A percentile compares a stretch with the other conserved stretches of the same genome.
Conservation (phyloP, 92 coral and sea anemone species). For the Palythoa grandiflora region DNA sequence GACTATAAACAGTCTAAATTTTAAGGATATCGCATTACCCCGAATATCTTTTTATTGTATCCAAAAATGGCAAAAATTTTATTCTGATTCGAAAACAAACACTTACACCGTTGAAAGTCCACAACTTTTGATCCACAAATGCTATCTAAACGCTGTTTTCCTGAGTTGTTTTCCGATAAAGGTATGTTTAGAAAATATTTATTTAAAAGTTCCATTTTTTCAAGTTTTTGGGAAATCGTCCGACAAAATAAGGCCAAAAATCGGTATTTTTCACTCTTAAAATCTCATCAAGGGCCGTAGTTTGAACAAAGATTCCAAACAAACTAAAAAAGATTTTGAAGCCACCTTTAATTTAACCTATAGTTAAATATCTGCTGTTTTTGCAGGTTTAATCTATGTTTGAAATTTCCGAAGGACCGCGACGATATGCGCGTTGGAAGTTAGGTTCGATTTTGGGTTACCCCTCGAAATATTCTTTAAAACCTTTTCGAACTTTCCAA, state of each 20-base stretch:
- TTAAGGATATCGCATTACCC: too few relatives aligned
- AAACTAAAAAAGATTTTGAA: background rate
- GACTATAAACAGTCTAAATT: too few relatives aligned
- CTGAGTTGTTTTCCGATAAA: background rate
- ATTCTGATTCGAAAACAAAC: too few relatives aligned
- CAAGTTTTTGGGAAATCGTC: background rate
- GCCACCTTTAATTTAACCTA: background rate
- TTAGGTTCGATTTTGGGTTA: background rate
- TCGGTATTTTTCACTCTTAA: too few relatives aligned
- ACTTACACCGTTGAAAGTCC: too few relatives aligned
- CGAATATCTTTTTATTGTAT: too few relatives aligned
- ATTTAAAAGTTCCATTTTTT: background rate
- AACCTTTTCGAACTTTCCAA: background rate
- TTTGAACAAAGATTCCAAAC: background rate
- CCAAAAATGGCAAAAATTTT: too few relatives aligned
- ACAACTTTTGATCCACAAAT: too few relatives aligned
- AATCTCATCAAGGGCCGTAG: too few relatives aligned
- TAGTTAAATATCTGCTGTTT: background rate
- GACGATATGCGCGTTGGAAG: background rate
- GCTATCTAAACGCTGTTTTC: too few relatives aligned
- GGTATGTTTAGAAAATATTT: background rate
- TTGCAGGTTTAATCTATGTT: background rate
- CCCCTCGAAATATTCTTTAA: background rate
- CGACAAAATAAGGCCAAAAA: background rate
- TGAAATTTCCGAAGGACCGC: background rate